Base-by-base conservation (phyloP, 1,140 invertebrate genomes). In the Danaus plexippus region DNA sequence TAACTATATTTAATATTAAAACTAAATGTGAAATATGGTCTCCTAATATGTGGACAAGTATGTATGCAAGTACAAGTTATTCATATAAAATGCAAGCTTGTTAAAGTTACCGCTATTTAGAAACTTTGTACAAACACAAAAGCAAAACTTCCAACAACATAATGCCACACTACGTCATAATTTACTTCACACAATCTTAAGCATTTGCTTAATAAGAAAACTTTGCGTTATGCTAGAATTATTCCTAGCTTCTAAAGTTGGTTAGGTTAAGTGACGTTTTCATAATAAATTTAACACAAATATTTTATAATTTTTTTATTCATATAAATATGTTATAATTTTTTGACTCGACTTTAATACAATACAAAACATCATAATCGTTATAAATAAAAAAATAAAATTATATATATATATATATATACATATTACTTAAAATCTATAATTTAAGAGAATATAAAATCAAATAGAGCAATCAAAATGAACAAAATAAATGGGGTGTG, bases 101-200 rank as follows among this genome's bases (percentile, higher is more conserved):
- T 50, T 50, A 11, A 51, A 51, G 22, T 32, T 32, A 32, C 22
- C 22, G 22, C 22, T 32, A 32, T 32, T 32, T 32, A 32, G 22
- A 32, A 32, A 32, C 22, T 32, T 32, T 32, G 5, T 32, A 18
- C 47, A 51, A 40, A 32, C 43, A 57, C 42, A 50, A 43, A 51
- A 50, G 48, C 43, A 18, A 57, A 45, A 57, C n/a, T 57, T 57
- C 45, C 40, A 42, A 32, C 15, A 42, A 57, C 48, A 57, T 57
- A 45, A 50, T 50, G 18, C 41, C 42, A 46, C 18, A 45, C 47
- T 40, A 43, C 40, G 22, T 32, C 22, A 32, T 32, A 32, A 32
- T 32, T 47, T 46, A 42, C 43, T 47, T 54, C 45, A 41, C 53
- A 51, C 43, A 57, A 50, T 57, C 48, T 57, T 45, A 43, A 50